Evolutionary conservation across 2,888 invertebrate genomes (phyloP), one percentile per base, ranked within the genome.

Genomic region (Drosophila sordidula): DNA sequence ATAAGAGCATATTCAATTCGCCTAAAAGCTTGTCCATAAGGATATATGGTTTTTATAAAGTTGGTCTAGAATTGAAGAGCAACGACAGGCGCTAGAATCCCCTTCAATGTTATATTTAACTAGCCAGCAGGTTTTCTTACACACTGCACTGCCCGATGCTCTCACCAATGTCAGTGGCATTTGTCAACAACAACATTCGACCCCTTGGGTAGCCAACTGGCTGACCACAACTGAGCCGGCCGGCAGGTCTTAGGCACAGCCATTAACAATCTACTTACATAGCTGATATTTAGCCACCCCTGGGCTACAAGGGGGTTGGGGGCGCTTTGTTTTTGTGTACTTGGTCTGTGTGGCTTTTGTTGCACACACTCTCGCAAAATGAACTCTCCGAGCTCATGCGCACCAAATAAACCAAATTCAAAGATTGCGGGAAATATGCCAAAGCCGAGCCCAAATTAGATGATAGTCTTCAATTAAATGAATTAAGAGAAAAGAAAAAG

Each of bases 271-370:
- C 64, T 73, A 73, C 86, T 58, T 64, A 70, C 71, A 58, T 54
- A 50, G 56, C 26, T 49, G 52, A 56, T 63, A 58, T 58, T 39
- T 36, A 59, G 58, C 49, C 54, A 75, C 63, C 80, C 80, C 76
- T 56, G 49, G 38, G 38, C 44, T 22, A 45, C 14, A 12, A 26
- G 36, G 71, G 61, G 66, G 58, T 6, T 38, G 51, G 71, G 55
- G 67, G 34, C 65, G 70, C 75, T 85, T 85, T 83, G 82, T 83
- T 83, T 87, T 87, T 83, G 79, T 78, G 79, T 87, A 82, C 81
- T 87, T 64, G 81, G 51, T 54, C 32, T 56, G 12, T 26, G 68
- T 42, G 12, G 51, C 42, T 51, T 50, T 55, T 16, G 38, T 36
- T 16, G 45, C 29, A 55, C 29, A 55, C n/a, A 39, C 11, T 42